Evolutionary conservation across 2,797 vertebrate genomes (phyloP).

Genomic region (Lepus townsendii): DNA sequence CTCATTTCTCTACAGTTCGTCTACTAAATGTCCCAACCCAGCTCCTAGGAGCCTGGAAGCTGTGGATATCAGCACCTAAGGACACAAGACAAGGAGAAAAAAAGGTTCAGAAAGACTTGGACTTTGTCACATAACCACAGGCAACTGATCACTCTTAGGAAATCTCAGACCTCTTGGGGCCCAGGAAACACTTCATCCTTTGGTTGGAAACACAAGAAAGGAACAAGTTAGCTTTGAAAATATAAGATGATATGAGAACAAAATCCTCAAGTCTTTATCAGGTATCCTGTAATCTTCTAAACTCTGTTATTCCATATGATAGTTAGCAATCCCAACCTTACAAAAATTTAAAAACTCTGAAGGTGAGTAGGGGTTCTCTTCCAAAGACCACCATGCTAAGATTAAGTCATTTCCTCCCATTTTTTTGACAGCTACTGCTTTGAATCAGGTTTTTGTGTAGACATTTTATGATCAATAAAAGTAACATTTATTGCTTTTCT

Average conservation of each 20-base stretch:
- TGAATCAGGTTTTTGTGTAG: not conserved
- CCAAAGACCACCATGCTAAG: not conserved
- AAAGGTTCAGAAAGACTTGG: not conserved
- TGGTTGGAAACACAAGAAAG: not conserved
- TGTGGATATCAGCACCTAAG: slow-evolving; percentile 94
- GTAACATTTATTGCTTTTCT: slow-evolving; percentile 45
- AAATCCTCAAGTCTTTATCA: slow-evolving; percentile 30
- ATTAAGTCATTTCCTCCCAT: not conserved
- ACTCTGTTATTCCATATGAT: not conserved
- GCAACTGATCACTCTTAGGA: not conserved
- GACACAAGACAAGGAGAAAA: slow-evolving; percentile 49
- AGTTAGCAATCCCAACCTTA: not conserved
- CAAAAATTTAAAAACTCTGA: not conserved
- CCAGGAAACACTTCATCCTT: too few species aligned
- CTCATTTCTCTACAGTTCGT: slow-evolving; percentile 90
- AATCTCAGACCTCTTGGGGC: not conserved
- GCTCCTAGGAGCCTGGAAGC: slow-evolving; percentile 85
- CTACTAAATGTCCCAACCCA: slow-evolving; percentile 86
- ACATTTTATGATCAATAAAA: slow-evolving; percentile 34
- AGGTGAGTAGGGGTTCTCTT: not conserved
- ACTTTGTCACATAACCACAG: not conserved
- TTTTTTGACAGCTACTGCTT: not conserved
- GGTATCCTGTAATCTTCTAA: slow-evolving; percentile 7
- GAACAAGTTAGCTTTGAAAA: slow-evolving; percentile 35
- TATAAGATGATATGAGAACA: not conserved